Conservation (phyloP, 1,140 invertebrate genomes). For the Dryas iulia region DNA sequence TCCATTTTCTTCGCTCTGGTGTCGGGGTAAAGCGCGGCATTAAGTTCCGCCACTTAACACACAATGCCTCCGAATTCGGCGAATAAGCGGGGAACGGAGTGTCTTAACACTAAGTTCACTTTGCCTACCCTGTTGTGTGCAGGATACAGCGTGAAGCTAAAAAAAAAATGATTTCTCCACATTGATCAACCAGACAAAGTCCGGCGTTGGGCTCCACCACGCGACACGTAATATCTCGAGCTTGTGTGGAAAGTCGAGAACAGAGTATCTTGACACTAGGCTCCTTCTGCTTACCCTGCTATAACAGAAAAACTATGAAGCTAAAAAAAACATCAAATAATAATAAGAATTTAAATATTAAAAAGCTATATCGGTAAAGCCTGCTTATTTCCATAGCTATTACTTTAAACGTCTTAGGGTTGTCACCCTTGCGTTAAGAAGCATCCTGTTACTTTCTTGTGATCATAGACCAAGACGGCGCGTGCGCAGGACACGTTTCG, state of each 20-base stretch:
- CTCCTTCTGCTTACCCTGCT: neutral
- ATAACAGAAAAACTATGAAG: too few species aligned
- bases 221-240: neutral
- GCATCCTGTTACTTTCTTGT: slow-evolving; percentile 58
- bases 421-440: slow-evolving; percentile 59
- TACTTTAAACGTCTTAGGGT: slow-evolving; percentile 54
- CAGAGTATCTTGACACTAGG: neutral
- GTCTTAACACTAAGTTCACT: too few species aligned
- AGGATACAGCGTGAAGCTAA: too few species aligned
- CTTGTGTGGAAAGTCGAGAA: neutral
- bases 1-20: too few species aligned
- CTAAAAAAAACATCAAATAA: too few species aligned
- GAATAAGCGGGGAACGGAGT: too few species aligned
- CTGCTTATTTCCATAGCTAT: neutral
- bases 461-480: slow-evolving; percentile 52
- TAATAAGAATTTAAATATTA: neutral
- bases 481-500: slow-evolving; percentile 31
- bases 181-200: neutral
- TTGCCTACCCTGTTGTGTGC: too few species aligned
- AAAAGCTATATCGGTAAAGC: neutral
- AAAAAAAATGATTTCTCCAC: neutral
- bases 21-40: too few species aligned
- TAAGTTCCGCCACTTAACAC: too few species aligned
- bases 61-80: too few species aligned
- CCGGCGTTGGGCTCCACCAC: too few species aligned